Evolutionary conservation across 2,797 vertebrate genomes (phyloP), one percentile per base, ranked within the genome.

Genomic region (Enteromius mattozi): DNA sequence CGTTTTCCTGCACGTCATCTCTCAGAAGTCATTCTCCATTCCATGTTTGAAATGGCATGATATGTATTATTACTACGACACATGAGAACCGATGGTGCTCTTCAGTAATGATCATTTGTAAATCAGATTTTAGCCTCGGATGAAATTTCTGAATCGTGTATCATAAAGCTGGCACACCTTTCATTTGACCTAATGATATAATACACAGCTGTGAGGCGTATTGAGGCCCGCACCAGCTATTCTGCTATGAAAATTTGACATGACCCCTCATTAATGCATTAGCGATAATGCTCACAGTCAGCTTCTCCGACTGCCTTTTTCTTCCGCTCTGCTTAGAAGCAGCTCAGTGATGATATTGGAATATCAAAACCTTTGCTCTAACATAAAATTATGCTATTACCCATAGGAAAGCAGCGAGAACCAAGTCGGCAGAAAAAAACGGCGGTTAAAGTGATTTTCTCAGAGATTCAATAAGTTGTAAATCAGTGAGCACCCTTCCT

Each of bases 391-490:
- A 56, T 56, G 78, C 47, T 33, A 66, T 78, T 61, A 80, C 81
- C 65, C 70, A n/a, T 77, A 81, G 84, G 83, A 78, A 82, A 82
- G 80, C 61, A 79, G 61, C 33, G n/a, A 70, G 80, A 76, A 82
- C 42, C 12, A 54, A 71, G 61, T 33, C 65, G 45, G 68, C 69
- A 33, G 61, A 72, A 24, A 78, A 81, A 76, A 87, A 84, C 78
- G 33, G 63, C 47, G 56, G 81, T 84, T 89, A 88, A 87, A 88
- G 69, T 84, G 87, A 88, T 89, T 89, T 84, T 89, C 81, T 86
- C 81, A 17, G 16, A 84, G 81, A 89, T 90, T 85, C 84, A 90
- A 88, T 89, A 89, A 88, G 87, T 86, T 87, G 74, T 88, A 88
- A 86, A 89, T 89, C 88, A 88, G 84, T 81, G 83, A 86, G 85